Conservation (phyloP, 2,113 vertebrate species). For the Triplophysa tibetana region DNA sequence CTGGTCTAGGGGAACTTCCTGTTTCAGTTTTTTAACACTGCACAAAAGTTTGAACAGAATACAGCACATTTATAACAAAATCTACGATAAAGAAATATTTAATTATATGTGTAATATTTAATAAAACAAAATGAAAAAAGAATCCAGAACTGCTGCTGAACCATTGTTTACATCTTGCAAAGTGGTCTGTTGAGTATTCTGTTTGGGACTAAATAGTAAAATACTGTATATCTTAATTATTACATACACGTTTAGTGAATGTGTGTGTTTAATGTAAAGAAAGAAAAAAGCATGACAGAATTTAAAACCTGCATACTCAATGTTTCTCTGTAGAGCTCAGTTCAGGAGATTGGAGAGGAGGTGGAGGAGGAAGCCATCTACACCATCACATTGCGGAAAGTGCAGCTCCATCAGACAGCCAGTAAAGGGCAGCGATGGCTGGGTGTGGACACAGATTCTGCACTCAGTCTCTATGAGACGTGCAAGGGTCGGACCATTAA, state of each 20-base stretch:
- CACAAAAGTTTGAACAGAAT: too few species aligned
- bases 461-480: constrained; percentile 92
- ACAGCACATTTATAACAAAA: too few species aligned
- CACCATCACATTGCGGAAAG: constrained; percentile 94
- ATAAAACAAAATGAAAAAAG: too few species aligned
- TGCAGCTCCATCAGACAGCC: constrained; percentile 89
- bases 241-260: background rate
- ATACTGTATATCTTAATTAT: background rate
- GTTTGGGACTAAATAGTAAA: background rate
- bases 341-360: constrained; percentile 98
- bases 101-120: too few species aligned
- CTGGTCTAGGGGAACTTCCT: too few species aligned
- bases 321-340: constrained; percentile 81
- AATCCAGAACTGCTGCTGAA: too few species aligned
- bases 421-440: constrained; percentile 97
- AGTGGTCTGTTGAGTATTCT: background rate
- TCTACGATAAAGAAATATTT: too few species aligned
- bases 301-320: background rate
- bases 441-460: constrained; percentile 90
- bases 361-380: constrained; percentile 93
- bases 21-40: too few species aligned
- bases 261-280: background rate
- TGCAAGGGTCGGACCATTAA: constrained; percentile 97
- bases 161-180: too few species aligned
- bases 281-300: background rate